These are phyloP conservation scores for Drosophila takahashii DNA, from an alignment of 1,140 invertebrate species.

Conservation along the genomic window DNA sequence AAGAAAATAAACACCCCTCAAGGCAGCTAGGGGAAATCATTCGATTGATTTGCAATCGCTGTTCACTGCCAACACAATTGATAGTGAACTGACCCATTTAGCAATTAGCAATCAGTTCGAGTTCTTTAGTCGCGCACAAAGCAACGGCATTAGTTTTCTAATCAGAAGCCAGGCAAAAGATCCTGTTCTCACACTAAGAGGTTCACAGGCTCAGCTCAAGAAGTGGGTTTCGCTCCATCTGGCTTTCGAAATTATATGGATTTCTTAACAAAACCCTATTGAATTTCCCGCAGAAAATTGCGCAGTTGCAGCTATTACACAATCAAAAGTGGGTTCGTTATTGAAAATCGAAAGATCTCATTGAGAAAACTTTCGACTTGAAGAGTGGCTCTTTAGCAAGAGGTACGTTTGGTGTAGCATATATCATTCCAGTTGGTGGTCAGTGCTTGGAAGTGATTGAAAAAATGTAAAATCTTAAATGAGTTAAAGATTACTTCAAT, in stretches of 20 bases:
- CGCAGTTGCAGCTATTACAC: slow-evolving; percentile 73
- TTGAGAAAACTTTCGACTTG: slow-evolving; percentile 9
- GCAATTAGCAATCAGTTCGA: slow-evolving; percentile 60
- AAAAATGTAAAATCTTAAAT: not conserved
- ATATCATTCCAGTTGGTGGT: not conserved
- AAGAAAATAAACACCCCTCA: slow-evolving; percentile 12
- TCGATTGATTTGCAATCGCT: slow-evolving; percentile 65
- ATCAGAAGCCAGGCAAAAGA: slow-evolving; percentile 32
- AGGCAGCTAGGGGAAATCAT: slow-evolving; percentile 46
- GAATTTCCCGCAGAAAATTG: slow-evolving; percentile 64
- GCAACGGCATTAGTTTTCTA: slow-evolving; percentile 69
- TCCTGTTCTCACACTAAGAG: slow-evolving; percentile 28
- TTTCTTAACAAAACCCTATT: slow-evolving; percentile 4
- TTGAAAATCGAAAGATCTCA: slow-evolving; percentile 19
- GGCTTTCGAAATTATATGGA: not conserved
- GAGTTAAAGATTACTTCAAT: not conserved
- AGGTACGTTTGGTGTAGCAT: slow-evolving; percentile 44
- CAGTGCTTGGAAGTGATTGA: slow-evolving; percentile 8
- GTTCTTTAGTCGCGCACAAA: slow-evolving; percentile 65
- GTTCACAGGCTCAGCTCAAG: slow-evolving; percentile 29
- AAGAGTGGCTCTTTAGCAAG: slow-evolving; percentile 16
- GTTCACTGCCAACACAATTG: slow-evolving; percentile 57
- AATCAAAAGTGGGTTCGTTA: slow-evolving; percentile 34
- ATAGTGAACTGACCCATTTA: slow-evolving; percentile 80
- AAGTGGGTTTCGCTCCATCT: slow-evolving; percentile 44